Base-by-base conservation (phyloP, 2,113 vertebrate genomes). In the Uria lomvia region DNA sequence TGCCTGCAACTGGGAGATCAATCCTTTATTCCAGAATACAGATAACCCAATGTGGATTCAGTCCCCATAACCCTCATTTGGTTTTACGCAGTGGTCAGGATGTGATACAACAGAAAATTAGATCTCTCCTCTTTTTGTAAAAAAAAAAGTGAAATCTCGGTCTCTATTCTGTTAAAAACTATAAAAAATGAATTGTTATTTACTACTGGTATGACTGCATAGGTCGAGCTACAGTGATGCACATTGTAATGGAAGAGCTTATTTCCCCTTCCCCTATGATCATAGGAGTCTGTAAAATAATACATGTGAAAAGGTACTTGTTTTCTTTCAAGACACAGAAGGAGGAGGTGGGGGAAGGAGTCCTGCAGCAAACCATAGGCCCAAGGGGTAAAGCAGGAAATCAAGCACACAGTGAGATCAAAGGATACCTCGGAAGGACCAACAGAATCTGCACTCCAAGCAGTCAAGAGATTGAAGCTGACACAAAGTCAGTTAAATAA, bases 391-490 rank as follows among this genome's bases (percentile, higher is more conserved):
- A 96, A 86, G 49, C 70, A 95, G 89, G 95, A 93, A 92, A 93
- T 82, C 45, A 96, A 94, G 95, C 42, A 8, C 0, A 59, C 77
- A 83, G 53, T 50, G 91, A 95, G 88, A 96, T 97, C 97, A 97
- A 97, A 96, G 53, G 79, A 96, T 88, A 86, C 75, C 81, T 97
- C 90, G 75, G 79, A 86, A 94, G 74, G 91, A 92, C 95, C 85
- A 95, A 47, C 73, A 96, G 63, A 94, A 95, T 82, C 80, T 96
- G 96, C 50, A 43, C 84, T 97, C 70, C 62, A 58, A 78, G 84
- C 50, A 97, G 78, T 80, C 76, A 81, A 95, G 92, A 96, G 97
- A 98, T 98, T 96, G 97, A 97, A 96, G 95, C 96, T 98, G 97
- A 98, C 98, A 96, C 63, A 67, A 95, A 94, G 91, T 95, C 96